phyloP scores from a whole-genome alignment of 2,797 vertebrate genomes.

The Peromyscus aztecus region DNA sequence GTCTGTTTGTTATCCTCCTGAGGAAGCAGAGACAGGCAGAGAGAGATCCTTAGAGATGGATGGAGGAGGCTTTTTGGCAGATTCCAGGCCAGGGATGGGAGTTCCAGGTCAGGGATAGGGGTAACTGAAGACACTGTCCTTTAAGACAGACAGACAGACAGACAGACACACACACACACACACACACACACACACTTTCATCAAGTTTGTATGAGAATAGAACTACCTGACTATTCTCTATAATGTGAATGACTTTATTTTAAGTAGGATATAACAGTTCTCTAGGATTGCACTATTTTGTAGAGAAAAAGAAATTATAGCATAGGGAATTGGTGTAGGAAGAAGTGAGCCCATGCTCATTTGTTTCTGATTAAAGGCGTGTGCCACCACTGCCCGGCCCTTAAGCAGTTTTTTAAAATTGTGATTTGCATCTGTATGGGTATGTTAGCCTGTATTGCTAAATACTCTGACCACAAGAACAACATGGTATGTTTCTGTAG shows the following conservation, averaged over 20 bases:
- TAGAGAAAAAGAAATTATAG: not conserved
- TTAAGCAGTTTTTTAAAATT: not conserved
- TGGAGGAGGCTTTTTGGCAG: not conserved
- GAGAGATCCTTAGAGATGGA: not conserved
- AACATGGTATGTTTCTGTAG: not conserved
- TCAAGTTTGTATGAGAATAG: not conserved
- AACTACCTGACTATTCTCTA: not conserved
- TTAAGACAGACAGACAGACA: not conserved
- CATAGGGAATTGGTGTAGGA: not conserved
- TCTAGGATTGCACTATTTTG: not conserved
- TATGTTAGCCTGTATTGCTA: conserved; percentile 18
- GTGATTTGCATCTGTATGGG: not conserved
- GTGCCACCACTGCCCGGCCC: not conserved
- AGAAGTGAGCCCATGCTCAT: not conserved
- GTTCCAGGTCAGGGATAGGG: too few relatives aligned
- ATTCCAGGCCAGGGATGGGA: not conserved
- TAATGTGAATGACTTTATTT: not conserved
- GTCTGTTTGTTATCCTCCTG: not conserved
- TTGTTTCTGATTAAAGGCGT: not conserved
- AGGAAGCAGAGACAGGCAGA: not conserved
- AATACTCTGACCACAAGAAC: conserved; percentile 14
- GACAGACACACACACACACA: not conserved
- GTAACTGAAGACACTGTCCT: not conserved
- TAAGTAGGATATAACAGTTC: not conserved
- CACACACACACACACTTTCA: not conserved